Conservation (phyloP, 2,888 invertebrate species). For the Lamellibrachia columna region DNA sequence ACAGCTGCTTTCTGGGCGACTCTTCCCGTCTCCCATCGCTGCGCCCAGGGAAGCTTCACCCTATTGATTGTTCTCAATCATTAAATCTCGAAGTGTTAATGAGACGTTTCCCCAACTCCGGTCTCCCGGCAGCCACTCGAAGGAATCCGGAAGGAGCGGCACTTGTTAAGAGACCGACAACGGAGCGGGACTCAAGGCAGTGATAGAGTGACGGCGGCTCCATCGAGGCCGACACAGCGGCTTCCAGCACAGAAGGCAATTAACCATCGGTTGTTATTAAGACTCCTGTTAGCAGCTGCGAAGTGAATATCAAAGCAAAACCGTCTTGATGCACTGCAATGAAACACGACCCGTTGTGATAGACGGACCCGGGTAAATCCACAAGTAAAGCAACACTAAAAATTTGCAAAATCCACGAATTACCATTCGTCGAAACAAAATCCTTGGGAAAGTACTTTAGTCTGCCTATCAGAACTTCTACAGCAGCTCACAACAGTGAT, state of each 20-base stretch:
- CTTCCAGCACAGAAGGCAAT: neutral
- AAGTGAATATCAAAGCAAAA: neutral
- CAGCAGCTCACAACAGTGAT: neutral
- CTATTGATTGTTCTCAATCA: neutral
- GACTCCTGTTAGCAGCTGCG: neutral
- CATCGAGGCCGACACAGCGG: neutral
- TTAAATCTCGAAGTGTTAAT: conserved; percentile 9
- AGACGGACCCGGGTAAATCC: neutral
- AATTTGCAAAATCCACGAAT: neutral
- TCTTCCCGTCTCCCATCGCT: neutral
- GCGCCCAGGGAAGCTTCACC: neutral
- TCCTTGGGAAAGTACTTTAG: neutral
- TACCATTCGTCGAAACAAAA: neutral
- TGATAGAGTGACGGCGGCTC: neutral
- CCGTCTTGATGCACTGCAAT: neutral
- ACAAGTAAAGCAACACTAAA: neutral
- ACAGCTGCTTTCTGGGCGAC: neutral
- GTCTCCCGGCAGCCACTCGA: neutral
- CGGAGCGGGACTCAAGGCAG: neutral
- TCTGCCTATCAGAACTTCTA: neutral
- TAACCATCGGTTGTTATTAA: conserved; percentile 12
- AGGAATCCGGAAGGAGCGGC: neutral
- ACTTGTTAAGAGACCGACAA: neutral
- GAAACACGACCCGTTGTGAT: neutral
- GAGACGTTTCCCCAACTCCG: neutral